phyloP scores from a whole-genome alignment of 2,888 invertebrate genomes.

The Tenthredo livida region DNA sequence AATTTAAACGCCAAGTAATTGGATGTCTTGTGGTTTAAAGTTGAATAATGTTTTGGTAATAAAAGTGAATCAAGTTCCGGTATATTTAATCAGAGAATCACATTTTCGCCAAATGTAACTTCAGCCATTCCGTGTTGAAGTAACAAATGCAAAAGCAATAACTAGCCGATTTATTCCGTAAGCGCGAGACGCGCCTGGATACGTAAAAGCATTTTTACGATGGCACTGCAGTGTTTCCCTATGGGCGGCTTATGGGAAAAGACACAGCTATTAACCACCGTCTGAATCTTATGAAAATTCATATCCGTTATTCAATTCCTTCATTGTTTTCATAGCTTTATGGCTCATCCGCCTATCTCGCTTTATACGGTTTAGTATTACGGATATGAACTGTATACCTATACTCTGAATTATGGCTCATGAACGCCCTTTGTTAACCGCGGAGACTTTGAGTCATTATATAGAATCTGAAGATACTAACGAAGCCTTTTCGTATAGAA shows the following conservation, averaged over 20 bases:
- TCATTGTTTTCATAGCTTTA: slow-evolving; percentile 15
- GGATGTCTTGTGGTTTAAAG: neutral
- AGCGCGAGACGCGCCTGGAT: neutral
- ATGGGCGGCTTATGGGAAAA: neutral
- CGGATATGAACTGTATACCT: neutral
- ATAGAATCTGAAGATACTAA: neutral
- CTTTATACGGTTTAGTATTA: neutral
- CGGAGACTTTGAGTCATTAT: neutral
- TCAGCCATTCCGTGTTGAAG: neutral
- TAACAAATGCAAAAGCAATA: neutral
- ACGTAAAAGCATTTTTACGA: slow-evolving; percentile 5
- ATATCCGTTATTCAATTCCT: slow-evolving; percentile 18
- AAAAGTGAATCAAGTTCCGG: neutral
- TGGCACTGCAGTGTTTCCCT: neutral
- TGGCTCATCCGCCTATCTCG: neutral
- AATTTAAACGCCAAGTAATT: slow-evolving; percentile 24
- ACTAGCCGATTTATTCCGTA: slow-evolving; percentile 13
- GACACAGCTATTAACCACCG: neutral
- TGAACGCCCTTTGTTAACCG: neutral
- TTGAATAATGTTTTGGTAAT: neutral
- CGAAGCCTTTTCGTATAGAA: neutral
- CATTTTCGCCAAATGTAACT: neutral
- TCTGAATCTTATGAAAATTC: slow-evolving; percentile 26
- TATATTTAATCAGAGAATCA: slow-evolving; percentile 10
- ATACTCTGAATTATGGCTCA: neutral